Base-by-base conservation (phyloP, 1,140 invertebrate genomes). In the Pogonomyrmex barbatus region DNA sequence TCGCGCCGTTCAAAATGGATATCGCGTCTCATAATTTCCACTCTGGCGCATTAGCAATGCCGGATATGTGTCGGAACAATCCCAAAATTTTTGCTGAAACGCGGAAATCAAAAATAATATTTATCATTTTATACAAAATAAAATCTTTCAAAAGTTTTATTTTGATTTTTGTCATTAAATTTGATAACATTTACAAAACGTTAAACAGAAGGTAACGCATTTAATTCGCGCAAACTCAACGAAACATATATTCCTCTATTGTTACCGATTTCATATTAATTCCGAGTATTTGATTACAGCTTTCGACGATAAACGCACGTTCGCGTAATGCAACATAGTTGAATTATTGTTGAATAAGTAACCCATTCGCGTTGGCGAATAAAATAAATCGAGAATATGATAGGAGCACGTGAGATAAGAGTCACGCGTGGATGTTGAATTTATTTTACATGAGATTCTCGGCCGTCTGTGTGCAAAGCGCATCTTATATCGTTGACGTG, bases 21-120 rank as follows among this genome's bases (percentile, higher is more conserved):
- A 83, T 83, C 56, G 45, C 42, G 33, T 8, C 56, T 73, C 42
- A n/a, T 47, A 75, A 83, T 75, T 83, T 83, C 2, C 54, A 50
- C 3, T 6, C 12, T n/a, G 33, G 4, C 5, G 24, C 67, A 60
- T 83, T 60, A 33, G 8, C 50, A 60, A 45, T 8, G n/a, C 24
- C 39, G 42, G 65, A 17, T 14, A 39, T 1, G 36, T n/a, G 24
- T 3, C 0, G 2, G 2, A 73, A 83, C 45, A 24, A 73, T 62
- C n/a, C 1, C 36, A 60, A 60, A 30, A 4, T 58, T 58, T 4
- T 68, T 30, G 36, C 12, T 42, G 2, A 24, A 24, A 33, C 30
- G 12, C 39, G 30, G 36, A 1, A 81, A n/a, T 0, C 45, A 30
- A 33, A n/a, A 36, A 68, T 47, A 54, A 58, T 24, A 24, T 24